phyloP scores from a whole-genome alignment of 2,797 vertebrate genomes.

The Bovichtus diacanthus region DNA sequence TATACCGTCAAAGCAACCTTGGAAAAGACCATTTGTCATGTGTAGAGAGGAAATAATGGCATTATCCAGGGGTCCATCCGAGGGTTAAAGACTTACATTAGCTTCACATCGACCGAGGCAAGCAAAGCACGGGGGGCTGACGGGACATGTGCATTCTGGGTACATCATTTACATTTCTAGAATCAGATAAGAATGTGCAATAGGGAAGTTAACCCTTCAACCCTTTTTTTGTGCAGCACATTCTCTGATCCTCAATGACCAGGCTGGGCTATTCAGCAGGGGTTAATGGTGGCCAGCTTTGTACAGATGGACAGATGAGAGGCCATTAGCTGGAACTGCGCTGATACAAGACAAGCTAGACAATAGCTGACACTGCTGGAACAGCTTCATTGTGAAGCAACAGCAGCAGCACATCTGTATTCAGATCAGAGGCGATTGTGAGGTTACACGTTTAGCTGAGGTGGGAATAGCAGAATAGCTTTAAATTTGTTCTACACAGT shows the following conservation, averaged over 20 bases:
- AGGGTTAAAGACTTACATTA: constrained; percentile 80
- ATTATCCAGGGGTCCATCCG: constrained; percentile 68
- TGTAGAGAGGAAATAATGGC: constrained; percentile 60
- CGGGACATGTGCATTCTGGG: constrained; percentile 32
- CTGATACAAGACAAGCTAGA: constrained; percentile 66
- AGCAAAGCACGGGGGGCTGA: constrained; percentile 22
- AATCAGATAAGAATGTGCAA: constrained; percentile 71
- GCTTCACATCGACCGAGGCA: constrained; percentile 58
- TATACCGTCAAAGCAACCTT: constrained; percentile 42
- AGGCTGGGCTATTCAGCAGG: constrained; percentile 47
- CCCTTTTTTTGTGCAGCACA: constrained; percentile 59
- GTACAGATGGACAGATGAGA: constrained; percentile 52
- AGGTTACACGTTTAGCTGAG: constrained; percentile 56
- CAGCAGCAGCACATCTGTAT: constrained; percentile 55
- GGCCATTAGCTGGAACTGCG: constrained; percentile 62
- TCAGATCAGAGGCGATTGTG: constrained; percentile 50
- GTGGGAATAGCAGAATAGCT: constrained; percentile 61
- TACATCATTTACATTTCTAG: constrained; percentile 66
- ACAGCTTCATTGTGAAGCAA: constrained; percentile 69
- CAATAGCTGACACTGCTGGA: constrained; percentile 68
- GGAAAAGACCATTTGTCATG: constrained; percentile 63
- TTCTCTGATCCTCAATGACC: constrained; percentile 66
- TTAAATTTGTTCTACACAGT: constrained; percentile 56
- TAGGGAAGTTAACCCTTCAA: constrained; percentile 72
- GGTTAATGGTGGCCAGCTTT: constrained; percentile 56